Evolutionary conservation across 2,797 vertebrate genomes (phyloP).

Genomic region (Megalops cyprinoides): DNA sequence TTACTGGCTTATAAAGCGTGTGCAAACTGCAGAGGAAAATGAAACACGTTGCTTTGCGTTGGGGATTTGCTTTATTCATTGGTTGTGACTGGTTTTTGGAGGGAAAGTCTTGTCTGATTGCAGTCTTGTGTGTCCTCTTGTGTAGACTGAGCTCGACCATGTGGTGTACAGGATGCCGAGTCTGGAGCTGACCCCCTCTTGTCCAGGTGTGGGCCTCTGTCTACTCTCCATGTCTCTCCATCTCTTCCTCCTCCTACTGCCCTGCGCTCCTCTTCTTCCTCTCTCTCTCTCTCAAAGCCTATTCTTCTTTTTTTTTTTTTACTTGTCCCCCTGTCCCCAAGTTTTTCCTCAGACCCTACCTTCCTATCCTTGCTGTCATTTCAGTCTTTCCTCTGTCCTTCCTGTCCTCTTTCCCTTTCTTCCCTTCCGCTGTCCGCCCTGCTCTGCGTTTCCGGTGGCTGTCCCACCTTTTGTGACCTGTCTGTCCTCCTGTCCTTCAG

Average conservation of each 20-base stretch:
- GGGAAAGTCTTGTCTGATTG: slow-evolving; percentile 4
- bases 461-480: no score
- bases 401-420: neutral
- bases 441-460: no score
- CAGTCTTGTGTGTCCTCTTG: neutral
- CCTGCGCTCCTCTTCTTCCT: neutral
- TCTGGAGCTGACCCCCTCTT: slow-evolving; percentile 42
- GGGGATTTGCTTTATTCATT: no score
- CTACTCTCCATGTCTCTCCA: neutral
- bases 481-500: no score
- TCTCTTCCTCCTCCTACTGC: slow-evolving; percentile 25
- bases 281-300: neutral
- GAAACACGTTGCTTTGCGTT: neutral
- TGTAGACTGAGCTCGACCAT: slow-evolving; percentile 67
- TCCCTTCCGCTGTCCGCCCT: no score
- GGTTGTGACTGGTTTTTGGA: neutral
- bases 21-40: no score
- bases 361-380: neutral
- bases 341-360: neutral
- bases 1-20: no score
- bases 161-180: slow-evolving; percentile 64
- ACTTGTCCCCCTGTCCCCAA: slow-evolving; percentile 13
- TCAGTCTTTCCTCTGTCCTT: neutral
- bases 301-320: neutral
- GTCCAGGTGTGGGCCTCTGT: slow-evolving; percentile 32